Percentiles rank a stretch among this genome's conserved stretches.
Evolutionary conservation across 2,888 invertebrate genomes (phyloP).

Genomic region (Muschampia plurimacula): DNA sequence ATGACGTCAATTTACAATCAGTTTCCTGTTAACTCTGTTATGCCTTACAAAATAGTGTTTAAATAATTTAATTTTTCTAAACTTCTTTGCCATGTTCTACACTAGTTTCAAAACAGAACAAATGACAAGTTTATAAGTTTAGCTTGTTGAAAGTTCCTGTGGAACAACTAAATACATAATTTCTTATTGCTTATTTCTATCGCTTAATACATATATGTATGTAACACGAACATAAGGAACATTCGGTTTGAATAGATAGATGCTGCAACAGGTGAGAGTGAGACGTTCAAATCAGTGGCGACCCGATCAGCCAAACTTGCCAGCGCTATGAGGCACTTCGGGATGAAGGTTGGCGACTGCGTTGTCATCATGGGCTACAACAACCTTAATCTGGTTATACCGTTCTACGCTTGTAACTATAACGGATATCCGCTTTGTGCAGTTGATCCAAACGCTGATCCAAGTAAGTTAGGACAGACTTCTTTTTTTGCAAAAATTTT

Average conservation of each 20-base stretch:
- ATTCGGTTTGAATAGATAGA: conserved; percentile 53
- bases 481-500: too few species aligned
- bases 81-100: too few species aligned
- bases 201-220: background rate
- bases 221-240: background rate
- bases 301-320: conserved; percentile 54
- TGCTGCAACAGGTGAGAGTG: conserved; percentile 51
- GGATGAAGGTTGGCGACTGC: conserved; percentile 56
- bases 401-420: conserved; percentile 59
- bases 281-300: conserved; percentile 59
- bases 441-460: conserved; percentile 52
- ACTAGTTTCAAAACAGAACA: too few species aligned
- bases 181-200: background rate
- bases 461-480: conserved; percentile 47
- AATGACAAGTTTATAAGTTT: too few species aligned
- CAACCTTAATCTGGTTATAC: conserved; percentile 58
- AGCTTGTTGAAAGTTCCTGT: too few species aligned
- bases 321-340: conserved; percentile 55
- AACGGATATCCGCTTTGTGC: conserved; percentile 57
- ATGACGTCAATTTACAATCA: too few species aligned
- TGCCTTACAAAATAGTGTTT: too few species aligned
- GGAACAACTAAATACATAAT: too few species aligned
- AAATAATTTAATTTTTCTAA: too few species aligned
- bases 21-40: too few species aligned
- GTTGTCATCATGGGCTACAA: conserved; percentile 57